These are phyloP conservation scores for Antheraea mylitta DNA, from an alignment of 1,140 invertebrate species.

Conservation along the genomic window DNA sequence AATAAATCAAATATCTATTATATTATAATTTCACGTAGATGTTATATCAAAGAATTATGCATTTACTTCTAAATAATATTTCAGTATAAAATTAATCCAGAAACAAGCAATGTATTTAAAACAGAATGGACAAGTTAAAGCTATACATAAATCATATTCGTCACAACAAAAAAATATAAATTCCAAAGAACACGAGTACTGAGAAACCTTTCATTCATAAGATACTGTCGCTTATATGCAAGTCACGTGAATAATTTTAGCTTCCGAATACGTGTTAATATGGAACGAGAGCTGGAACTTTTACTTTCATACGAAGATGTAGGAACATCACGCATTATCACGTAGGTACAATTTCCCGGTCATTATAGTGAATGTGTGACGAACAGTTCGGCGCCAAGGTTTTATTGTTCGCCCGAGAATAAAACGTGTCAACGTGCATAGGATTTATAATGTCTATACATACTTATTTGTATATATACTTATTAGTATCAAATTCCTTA, in stretches of 20 bases:
- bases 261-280: slow-evolving; percentile 56
- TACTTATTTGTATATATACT: too few relatives aligned
- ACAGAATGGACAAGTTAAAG: too few relatives aligned
- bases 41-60: too few relatives aligned
- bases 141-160: too few relatives aligned
- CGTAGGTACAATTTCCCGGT: slow-evolving; percentile 63
- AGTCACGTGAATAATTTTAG: slow-evolving; percentile 38
- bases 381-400: slow-evolving; percentile 53
- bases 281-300: slow-evolving; percentile 39
- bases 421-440: slow-evolving; percentile 14
- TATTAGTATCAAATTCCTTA: too few relatives aligned
- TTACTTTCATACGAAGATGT: slow-evolving; percentile 57
- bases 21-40: too few relatives aligned
- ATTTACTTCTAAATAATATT: too few relatives aligned
- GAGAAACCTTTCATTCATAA: slow-evolving; percentile 11
- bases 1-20: too few relatives aligned
- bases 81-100: too few relatives aligned
- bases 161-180: background rate
- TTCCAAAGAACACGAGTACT: background rate
- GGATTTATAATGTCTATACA: background rate
- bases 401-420: slow-evolving; percentile 44
- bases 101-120: too few relatives aligned
- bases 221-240: slow-evolving; percentile 31
- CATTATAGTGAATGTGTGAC: slow-evolving; percentile 63
- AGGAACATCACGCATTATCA: slow-evolving; percentile 22